These are phyloP conservation scores for Argynnis bischoffii DNA, from an alignment of 2,888 invertebrate species.

Conservation along the genomic window DNA sequence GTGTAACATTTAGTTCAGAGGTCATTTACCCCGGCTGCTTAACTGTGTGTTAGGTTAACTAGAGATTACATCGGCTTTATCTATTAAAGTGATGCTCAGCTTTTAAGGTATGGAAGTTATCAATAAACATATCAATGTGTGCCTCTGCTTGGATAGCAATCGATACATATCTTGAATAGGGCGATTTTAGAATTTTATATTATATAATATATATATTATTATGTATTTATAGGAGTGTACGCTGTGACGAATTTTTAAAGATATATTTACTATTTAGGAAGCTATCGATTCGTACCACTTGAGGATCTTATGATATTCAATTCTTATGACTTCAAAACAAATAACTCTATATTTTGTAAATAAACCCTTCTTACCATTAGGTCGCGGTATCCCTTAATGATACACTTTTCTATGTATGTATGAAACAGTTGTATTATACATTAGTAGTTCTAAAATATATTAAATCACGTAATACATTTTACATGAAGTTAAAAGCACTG, in stretches of 20 bases:
- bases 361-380: constrained; percentile 68
- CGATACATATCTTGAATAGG: constrained; percentile 76
- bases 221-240: constrained; percentile 59
- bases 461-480: constrained; percentile 27
- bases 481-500: constrained; percentile 32
- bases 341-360: constrained; percentile 75
- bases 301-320: constrained; percentile 79
- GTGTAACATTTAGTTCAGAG: not conserved
- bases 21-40: constrained; percentile 12
- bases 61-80: constrained; percentile 63
- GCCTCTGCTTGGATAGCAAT: constrained; percentile 79
- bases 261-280: constrained; percentile 74
- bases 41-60: constrained; percentile 40
- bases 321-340: constrained; percentile 79
- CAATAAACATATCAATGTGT: constrained; percentile 81
- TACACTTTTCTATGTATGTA: constrained; percentile 56
- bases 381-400: constrained; percentile 58
- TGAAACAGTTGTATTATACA: constrained; percentile 42
- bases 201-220: constrained; percentile 39
- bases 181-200: constrained; percentile 75
- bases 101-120: constrained; percentile 43
- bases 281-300: constrained; percentile 75
- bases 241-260: constrained; percentile 74
- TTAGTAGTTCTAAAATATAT: constrained; percentile 22
- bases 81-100: constrained; percentile 64